Evolutionary conservation across 2,888 invertebrate species (phyloP).

Genomic region (Netelia virgata): DNA sequence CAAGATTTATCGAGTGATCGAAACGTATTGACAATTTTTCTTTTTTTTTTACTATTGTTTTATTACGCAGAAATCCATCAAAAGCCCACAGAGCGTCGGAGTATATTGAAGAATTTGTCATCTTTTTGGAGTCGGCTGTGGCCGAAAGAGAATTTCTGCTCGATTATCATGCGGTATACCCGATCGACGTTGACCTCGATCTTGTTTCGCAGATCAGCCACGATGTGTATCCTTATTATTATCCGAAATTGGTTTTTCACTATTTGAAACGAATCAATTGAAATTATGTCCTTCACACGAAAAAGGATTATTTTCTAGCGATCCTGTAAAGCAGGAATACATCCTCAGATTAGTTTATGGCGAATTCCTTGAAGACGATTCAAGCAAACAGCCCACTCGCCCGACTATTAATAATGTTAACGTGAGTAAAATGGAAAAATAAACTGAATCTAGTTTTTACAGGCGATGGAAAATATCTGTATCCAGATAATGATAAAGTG

Average conservation of each 20-base stretch:
- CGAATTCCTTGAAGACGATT: conserved; percentile 83
- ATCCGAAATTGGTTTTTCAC: neutral
- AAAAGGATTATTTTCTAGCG: conserved; percentile 81
- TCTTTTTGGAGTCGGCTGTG: conserved; percentile 85
- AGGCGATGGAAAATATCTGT: too few species aligned
- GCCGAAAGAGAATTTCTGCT: conserved; percentile 87
- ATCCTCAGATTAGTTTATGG: conserved; percentile 86
- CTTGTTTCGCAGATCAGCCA: conserved; percentile 88
- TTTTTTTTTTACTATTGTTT: conserved; percentile 68
- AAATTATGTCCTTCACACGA: conserved; percentile 73
- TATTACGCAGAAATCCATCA: conserved; percentile 71
- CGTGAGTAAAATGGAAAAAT: conserved; percentile 64
- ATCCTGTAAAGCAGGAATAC: conserved; percentile 87
- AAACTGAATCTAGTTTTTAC: neutral
- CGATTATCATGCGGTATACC: conserved; percentile 90
- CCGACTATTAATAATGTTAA: neutral
- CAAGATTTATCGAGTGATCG: neutral
- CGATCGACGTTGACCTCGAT: conserved; percentile 89
- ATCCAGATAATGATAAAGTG: too few species aligned
- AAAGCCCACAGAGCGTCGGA: conserved; percentile 77
- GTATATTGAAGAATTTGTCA: conserved; percentile 84
- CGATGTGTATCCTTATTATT: conserved; percentile 89
- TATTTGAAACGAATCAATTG: neutral
- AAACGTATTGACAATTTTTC: conserved; percentile 48
- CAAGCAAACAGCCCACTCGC: neutral